These are phyloP conservation scores for Rhabditophanes sp. DNA, from an alignment of 2,888 invertebrate species.

Conservation along the genomic window DNA sequence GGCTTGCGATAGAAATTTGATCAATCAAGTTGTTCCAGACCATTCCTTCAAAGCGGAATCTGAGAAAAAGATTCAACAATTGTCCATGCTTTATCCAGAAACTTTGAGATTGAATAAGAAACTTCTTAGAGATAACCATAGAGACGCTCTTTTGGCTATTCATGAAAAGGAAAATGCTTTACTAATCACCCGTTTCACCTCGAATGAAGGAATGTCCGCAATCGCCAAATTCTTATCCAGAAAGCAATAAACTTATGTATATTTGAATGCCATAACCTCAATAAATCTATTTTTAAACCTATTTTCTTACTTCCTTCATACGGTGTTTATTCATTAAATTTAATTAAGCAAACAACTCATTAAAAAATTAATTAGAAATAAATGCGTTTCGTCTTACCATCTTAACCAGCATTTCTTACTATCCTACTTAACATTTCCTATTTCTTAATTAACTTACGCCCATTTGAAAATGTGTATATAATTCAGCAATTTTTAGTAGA, in stretches of 20 bases:
- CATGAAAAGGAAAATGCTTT: slow-evolving; percentile 54
- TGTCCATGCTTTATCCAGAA: slow-evolving; percentile 40
- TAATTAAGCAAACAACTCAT: too few species aligned
- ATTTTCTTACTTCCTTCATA: too few species aligned
- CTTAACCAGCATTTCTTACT: too few species aligned
- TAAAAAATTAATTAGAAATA: too few species aligned
- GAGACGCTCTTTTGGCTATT: slow-evolving; percentile 47
- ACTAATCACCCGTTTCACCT: slow-evolving; percentile 54
- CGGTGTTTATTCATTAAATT: too few species aligned
- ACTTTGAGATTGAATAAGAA: slow-evolving; percentile 59
- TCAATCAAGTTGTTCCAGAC: slow-evolving; percentile 60
- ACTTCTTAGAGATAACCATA: slow-evolving; percentile 54
- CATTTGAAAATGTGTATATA: too few species aligned
- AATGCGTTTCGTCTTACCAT: too few species aligned
- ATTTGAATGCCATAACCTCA: too few species aligned
- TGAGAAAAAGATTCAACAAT: slow-evolving; percentile 13
- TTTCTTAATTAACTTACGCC: too few species aligned
- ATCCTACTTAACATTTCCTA: too few species aligned
- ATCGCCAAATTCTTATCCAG: slow-evolving; percentile 50
- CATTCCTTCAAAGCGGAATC: slow-evolving; percentile 13
- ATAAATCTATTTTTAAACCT: too few species aligned
- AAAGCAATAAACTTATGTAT: slow-evolving; percentile 10
- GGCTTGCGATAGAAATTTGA: slow-evolving; percentile 61
- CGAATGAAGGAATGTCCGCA: slow-evolving; percentile 56
- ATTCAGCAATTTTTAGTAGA: too few species aligned